These are phyloP conservation scores for Dryobota labecula DNA, from an alignment of 2,888 invertebrate species.

Conservation along the genomic window DNA sequence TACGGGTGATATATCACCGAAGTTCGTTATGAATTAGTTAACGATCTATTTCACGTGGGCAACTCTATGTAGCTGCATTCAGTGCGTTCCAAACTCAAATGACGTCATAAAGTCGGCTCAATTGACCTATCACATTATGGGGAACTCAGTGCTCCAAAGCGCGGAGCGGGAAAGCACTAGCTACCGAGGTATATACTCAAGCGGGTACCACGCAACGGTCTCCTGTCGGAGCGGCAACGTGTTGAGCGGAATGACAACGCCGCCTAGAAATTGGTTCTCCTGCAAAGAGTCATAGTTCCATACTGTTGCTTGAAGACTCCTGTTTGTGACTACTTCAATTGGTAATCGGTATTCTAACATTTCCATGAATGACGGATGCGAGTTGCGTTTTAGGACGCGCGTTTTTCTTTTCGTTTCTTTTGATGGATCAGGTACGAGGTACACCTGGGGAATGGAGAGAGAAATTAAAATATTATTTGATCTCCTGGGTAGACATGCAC, in stretches of 20 bases:
- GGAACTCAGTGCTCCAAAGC: constrained; percentile 76
- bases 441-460: constrained; percentile 85
- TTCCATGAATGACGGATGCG: constrained; percentile 99
- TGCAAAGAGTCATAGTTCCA: constrained; percentile 98
- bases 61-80: constrained; percentile 10
- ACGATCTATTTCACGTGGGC: background rate
- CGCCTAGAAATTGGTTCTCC: constrained; percentile 98
- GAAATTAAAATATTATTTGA: no score
- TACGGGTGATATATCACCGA: background rate
- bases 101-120: constrained; percentile 36
- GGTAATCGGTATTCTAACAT: constrained; percentile 98
- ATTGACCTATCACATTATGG: constrained; percentile 53
- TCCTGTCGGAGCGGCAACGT: constrained; percentile 94
- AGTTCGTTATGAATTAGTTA: constrained; percentile 27
- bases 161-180: constrained; percentile 80
- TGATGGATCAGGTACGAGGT: constrained; percentile 97
- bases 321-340: constrained; percentile 93
- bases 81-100: constrained; percentile 21
- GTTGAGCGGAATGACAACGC: constrained; percentile 95
- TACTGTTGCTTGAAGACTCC: constrained; percentile 97
- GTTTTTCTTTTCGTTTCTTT: constrained; percentile 99
- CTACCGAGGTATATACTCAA: constrained; percentile 90
- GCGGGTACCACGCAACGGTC: constrained; percentile 96
- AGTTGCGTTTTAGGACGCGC: constrained; percentile 96
- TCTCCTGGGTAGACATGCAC: no score